These are phyloP conservation scores for Plebejus argus DNA, from an alignment of 2,888 invertebrate species.

Conservation along the genomic window DNA sequence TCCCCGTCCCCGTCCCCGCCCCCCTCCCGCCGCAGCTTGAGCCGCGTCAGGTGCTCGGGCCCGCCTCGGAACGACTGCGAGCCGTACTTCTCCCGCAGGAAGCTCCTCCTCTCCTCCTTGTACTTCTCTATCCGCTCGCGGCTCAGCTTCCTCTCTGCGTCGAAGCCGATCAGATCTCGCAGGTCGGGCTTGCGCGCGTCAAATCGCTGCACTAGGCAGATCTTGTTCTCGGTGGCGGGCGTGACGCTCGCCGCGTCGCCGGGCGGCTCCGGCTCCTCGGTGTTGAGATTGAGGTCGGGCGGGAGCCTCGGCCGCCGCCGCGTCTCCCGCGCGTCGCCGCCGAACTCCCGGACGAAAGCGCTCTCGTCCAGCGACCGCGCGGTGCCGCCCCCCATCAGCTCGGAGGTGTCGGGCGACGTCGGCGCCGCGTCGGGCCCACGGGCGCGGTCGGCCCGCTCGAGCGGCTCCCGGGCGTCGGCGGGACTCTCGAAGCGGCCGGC, in stretches of 20 bases:
- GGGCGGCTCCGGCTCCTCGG: conserved; percentile 52
- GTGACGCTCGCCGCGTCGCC: conserved; percentile 66
- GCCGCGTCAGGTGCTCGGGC: conserved; percentile 74
- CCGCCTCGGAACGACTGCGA: conserved; percentile 89
- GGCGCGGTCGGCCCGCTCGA: conserved; percentile 61
- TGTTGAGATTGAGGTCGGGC: conserved; percentile 70
- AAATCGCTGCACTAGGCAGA: conserved; percentile 80
- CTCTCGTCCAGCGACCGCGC: conserved; percentile 87
- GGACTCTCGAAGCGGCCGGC: conserved; percentile 84
- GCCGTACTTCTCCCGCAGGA: conserved; percentile 91
- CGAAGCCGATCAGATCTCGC: conserved; percentile 62
- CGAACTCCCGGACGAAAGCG: conserved; percentile 86
- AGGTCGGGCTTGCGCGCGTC: conserved; percentile 60
- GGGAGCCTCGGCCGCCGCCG: conserved; percentile 81
- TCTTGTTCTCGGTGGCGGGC: conserved; percentile 83
- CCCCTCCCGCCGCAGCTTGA: conserved; percentile 65
- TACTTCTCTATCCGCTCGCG: conserved; percentile 94
- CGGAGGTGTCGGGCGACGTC: conserved; percentile 80
- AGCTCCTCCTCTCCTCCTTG: conserved; percentile 93
- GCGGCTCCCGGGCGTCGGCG: conserved; percentile 79
- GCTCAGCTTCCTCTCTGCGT: conserved; percentile 82
- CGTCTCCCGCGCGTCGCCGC: conserved; percentile 78
- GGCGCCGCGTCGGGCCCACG: conserved; percentile 76
- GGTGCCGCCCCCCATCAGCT: conserved; percentile 82
- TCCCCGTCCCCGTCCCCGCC: conserved; percentile 54